A percentile compares a stretch with the other conserved stretches of the same genome.
Evolutionary conservation across 2,797 vertebrate species (phyloP).

Genomic region (Danio choprae): DNA sequence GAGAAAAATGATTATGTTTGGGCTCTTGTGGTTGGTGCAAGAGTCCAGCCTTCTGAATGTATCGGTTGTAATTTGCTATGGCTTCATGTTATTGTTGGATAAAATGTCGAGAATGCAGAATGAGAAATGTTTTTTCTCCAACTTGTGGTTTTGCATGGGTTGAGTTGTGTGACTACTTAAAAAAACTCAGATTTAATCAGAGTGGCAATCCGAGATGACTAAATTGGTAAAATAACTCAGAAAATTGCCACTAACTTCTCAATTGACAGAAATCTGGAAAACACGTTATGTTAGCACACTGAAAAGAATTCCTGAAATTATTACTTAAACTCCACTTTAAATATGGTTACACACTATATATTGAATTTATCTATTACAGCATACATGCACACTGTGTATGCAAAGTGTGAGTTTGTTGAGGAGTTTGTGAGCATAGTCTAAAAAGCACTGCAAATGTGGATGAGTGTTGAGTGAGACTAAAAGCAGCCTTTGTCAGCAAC

Average conservation of each 20-base stretch:
- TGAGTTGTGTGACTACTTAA: neutral
- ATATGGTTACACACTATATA: neutral
- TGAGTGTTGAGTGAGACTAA: neutral
- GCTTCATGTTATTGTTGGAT: neutral
- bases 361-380: neutral
- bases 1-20: neutral
- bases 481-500: neutral
- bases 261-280: neutral
- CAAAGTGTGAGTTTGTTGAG: neutral
- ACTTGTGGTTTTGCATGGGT: neutral
- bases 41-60: neutral
- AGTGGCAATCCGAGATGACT: neutral
- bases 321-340: neutral
- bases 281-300: neutral
- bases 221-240: neutral
- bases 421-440: neutral
- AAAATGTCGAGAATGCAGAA: neutral
- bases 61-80: neutral
- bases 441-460: neutral
- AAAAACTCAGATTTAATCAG: neutral
- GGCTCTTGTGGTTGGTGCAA: neutral
- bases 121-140: neutral
- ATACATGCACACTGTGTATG: slow-evolving; percentile 1
- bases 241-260: neutral
- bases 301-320: neutral